Conservation (phyloP, 2,797 vertebrate species). For the Pangasius krempfi region DNA sequence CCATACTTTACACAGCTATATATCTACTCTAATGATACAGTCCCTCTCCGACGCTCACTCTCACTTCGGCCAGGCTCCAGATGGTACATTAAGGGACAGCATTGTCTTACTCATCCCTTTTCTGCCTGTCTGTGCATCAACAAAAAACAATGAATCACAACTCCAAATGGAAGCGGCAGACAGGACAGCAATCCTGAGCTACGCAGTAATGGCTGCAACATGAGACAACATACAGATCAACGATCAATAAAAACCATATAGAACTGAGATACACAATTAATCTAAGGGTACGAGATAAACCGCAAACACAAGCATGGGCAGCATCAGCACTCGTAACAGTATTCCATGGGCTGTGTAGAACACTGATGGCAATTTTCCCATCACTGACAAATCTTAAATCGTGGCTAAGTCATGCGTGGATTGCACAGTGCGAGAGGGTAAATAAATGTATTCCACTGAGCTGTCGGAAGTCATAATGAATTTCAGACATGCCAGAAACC, state of each 20-base stretch:
- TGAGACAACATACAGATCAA: not conserved
- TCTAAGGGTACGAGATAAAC: not conserved
- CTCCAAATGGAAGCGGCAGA: not conserved
- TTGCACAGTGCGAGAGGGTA: not conserved
- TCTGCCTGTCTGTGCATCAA: slow-evolving; percentile 12
- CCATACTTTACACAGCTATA: slow-evolving; percentile 23
- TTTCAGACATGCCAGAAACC: not conserved
- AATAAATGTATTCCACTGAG: not conserved
- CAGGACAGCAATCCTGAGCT: not conserved
- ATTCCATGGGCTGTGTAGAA: not conserved
- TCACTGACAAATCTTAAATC: not conserved
- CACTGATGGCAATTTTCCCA: not conserved
- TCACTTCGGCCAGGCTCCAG: slow-evolving; percentile 24
- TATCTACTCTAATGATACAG: slow-evolving; percentile 34
- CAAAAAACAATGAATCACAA: slow-evolving; percentile 23
- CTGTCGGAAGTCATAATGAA: not conserved
- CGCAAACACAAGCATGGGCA: not conserved
- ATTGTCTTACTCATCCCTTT: slow-evolving; percentile 19
- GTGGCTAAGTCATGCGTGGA: not conserved
- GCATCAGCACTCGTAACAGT: not conserved
- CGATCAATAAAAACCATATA: slow-evolving; percentile 9
- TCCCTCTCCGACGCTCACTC: not conserved
- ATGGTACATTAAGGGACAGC: slow-evolving; percentile 21
- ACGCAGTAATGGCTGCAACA: not conserved
- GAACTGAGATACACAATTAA: not conserved